These are phyloP conservation scores for Pempheris klunzingeri DNA, from an alignment of 2,797 vertebrate species.

Conservation along the genomic window DNA sequence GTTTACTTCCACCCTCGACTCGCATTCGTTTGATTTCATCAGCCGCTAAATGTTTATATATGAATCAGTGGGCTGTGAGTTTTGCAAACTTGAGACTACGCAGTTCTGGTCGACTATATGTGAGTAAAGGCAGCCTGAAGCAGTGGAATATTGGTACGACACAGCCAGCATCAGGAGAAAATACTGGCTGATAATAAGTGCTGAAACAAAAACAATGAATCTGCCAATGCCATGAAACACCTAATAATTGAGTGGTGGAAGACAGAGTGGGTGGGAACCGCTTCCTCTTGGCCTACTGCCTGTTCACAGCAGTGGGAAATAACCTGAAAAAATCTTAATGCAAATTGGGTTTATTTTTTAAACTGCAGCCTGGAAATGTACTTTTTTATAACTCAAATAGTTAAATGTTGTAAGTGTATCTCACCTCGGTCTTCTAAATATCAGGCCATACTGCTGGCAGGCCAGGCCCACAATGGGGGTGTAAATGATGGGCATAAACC, in stretches of 20 bases:
- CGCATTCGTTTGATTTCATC: neutral
- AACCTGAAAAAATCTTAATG: slow-evolving; percentile 11
- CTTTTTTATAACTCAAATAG: slow-evolving; percentile 4
- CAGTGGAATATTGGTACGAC: slow-evolving; percentile 31
- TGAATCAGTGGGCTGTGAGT: neutral
- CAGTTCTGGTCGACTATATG: neutral
- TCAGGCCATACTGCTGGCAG: slow-evolving; percentile 95
- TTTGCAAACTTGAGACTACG: slow-evolving; percentile 1
- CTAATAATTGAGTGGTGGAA: slow-evolving; percentile 21
- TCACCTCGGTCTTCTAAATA: slow-evolving; percentile 95
- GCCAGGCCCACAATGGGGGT: slow-evolving; percentile 96
- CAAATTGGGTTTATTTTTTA: slow-evolving; percentile 17
- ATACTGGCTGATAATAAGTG: neutral
- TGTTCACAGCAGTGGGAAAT: slow-evolving; percentile 12
- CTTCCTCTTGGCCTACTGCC: neutral
- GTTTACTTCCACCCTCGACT: neutral
- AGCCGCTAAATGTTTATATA: slow-evolving; percentile 6
- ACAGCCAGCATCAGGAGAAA: slow-evolving; percentile 17
- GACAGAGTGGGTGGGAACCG: slow-evolving; percentile 13
- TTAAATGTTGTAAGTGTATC: slow-evolving; percentile 49
- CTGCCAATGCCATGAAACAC: slow-evolving; percentile 41
- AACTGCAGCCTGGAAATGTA: slow-evolving; percentile 5
- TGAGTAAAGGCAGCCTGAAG: slow-evolving; percentile 11
- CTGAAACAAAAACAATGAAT: slow-evolving; percentile 29
- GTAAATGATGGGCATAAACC: slow-evolving; percentile 98